phyloP scores from a whole-genome alignment of 2,888 invertebrate species.

The Gandaritis pyraliata region DNA sequence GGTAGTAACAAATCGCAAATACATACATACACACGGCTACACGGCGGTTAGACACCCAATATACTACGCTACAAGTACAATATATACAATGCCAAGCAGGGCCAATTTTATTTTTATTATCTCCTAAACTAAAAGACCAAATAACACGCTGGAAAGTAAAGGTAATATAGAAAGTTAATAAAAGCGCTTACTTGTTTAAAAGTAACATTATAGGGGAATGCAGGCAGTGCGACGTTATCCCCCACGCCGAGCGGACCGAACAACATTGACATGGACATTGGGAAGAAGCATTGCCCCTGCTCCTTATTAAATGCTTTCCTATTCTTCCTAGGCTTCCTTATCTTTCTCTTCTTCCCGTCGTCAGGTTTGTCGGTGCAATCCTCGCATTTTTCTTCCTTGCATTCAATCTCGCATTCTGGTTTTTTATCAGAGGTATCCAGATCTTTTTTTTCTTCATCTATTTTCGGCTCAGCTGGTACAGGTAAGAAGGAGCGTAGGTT shows the following conservation, averaged over 20 bases:
- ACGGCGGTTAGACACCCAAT: no score
- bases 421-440: constrained; percentile 64
- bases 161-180: no score
- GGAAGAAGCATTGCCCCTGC: constrained; percentile 86
- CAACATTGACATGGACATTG: constrained; percentile 94
- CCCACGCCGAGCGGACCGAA: constrained; percentile 90
- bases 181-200: constrained; percentile 90
- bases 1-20: no score
- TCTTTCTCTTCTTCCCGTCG: constrained; percentile 66
- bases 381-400: constrained; percentile 66
- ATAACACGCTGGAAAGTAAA: no score
- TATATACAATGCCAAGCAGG: no score
- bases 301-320: constrained; percentile 72
- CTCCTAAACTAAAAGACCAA: no score
- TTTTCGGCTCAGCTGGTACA: constrained; percentile 67
- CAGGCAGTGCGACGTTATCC: constrained; percentile 73
- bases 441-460: constrained; percentile 67
- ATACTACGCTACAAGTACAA: no score
- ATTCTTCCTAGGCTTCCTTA: constrained; percentile 71
- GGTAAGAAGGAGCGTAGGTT: constrained; percentile 76
- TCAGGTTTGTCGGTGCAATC: constrained; percentile 62
- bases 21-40: no score
- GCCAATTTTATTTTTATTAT: no score
- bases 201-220: constrained; percentile 95
- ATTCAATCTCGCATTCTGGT: constrained; percentile 60